phyloP scores from a whole-genome alignment of 1,140 invertebrate genomes.

The Onthophagus taurus region DNA sequence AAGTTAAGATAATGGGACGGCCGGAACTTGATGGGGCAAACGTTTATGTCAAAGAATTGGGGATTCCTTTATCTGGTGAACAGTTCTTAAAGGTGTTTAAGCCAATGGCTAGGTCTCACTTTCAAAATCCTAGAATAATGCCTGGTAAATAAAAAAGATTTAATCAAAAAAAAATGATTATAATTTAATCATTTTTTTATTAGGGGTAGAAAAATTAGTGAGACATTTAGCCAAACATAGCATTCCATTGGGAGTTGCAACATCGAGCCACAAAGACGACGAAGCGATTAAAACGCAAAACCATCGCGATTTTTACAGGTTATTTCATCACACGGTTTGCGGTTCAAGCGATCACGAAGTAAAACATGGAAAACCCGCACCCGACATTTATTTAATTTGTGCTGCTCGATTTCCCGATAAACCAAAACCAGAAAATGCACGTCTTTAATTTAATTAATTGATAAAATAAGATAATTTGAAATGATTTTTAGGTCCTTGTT shows the following conservation, averaged over 20 bases:
- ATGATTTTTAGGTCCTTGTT: too few relatives aligned
- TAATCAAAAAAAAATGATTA: neutral
- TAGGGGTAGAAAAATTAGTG: constrained; percentile 75
- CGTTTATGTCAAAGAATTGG: constrained; percentile 42
- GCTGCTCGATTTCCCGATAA: constrained; percentile 69
- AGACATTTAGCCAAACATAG: constrained; percentile 67
- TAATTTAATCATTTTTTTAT: constrained; percentile 25
- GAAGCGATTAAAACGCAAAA: constrained; percentile 68
- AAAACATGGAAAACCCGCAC: constrained; percentile 82
- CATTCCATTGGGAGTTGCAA: constrained; percentile 80
- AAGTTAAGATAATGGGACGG: constrained; percentile 48
- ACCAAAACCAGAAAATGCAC: constrained; percentile 52
- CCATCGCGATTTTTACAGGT: constrained; percentile 60
- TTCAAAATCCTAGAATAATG: constrained; percentile 38
- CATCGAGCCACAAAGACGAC: constrained; percentile 71
- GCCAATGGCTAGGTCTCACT: constrained; percentile 18
- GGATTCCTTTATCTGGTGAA: constrained; percentile 45
- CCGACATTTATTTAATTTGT: constrained; percentile 86
- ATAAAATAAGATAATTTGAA: too few relatives aligned
- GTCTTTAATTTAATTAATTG: too few relatives aligned
- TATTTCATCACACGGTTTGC: constrained; percentile 76
- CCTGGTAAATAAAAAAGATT: constrained; percentile 47
- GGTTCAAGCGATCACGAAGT: constrained; percentile 83
- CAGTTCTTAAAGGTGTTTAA: constrained; percentile 40
- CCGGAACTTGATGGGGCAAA: constrained; percentile 44